Evolutionary conservation across 2,888 invertebrate species (phyloP), one percentile per base, ranked within the genome.

Genomic region (Harpagoxenus sublaevis): DNA sequence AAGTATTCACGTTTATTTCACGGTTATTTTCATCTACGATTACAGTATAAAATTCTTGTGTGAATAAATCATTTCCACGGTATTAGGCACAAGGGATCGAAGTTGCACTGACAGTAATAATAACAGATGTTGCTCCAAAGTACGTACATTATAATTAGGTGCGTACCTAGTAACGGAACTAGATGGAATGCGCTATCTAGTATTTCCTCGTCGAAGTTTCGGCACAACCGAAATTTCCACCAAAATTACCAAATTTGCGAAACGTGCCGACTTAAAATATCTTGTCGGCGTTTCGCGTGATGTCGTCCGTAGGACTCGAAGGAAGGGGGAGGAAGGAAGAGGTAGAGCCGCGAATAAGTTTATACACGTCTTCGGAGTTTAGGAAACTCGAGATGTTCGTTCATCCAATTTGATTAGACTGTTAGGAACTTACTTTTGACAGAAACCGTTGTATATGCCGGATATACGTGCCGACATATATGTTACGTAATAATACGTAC

Each of bases 221-320:
- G 74, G 74, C 35, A 60, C 77, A 81, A 48, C 75, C 60, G 74
- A 60, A 81, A 81, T 81, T 73, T 81, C 79, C 74, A 12, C 60
- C 48, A 73, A 79, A 71, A 79, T 78, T 78, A 78, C 45, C 78
- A 57, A 79, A 79, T 81, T 81, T 81, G 75, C 60, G 74, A 81
- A 74, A 81, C 79, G 79, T 84, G 78, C 84, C 51, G 68, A 35
- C 65, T 87, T 82, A 87, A 87, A 87, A 88, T 84, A 87, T 84
- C 79, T 74, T 60, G 82, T 83, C 74, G 65, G 74, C 86, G 77
- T 86, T 88, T 84, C 86, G 75, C 86, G 82, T 63, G 73, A 60
- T 78, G 78, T 83, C 55, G 55, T 71, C 42, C 79, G 60, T 60
- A 79, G 39, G 65, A 74, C 28, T 70, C 73, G 45, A n/a, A 48